Evolutionary conservation across 2,113 vertebrate species (phyloP), one percentile per base, ranked within the genome.

Genomic region (Apodemus speciosus): DNA sequence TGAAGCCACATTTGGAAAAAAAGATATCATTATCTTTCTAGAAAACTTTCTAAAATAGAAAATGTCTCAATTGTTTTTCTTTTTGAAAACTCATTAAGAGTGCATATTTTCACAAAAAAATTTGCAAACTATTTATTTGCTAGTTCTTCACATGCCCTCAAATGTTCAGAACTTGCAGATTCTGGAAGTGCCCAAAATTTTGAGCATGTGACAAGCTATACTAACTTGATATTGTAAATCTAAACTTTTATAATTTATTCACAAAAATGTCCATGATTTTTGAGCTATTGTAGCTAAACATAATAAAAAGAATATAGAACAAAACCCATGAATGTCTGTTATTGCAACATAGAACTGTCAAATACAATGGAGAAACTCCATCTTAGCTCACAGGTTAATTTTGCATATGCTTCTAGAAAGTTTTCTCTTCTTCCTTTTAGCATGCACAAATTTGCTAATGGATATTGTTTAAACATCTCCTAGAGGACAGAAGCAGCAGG

Each of bases 291-390:
- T 46, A 96, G 56, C 71, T 92, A 68, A 93, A 79, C 60, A 46
- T 95, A 92, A 90, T 92, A 93, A 75, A 91, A 96, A 14, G 62
- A 40, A n/a, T 13, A 91, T 64, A 71, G 56, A 58, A 58, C 18
- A 62, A 85, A 97, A 91, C 43, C 71, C 43, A 73, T 95, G 96
- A 60, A 85, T 92, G 46, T 97, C 90, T 96, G 94, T 88, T n/a
- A 95, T 94, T 16, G 43, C 75, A 46, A 66, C 49, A 64, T 80
- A 96, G 90, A 90, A n/a, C 14, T 51, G n/a, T 95, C 30, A 95
- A 15, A 66, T 46, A 56, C 84, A 94, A 89, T 92, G 15, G 38
- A 83, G 43, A 92, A 91, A 89, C 25, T 91, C 51, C 4, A 71
- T 76, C 6, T 87, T 89, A 73, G 10, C 21, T 83, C 23, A 90